Percentiles rank a stretch among this genome's conserved stretches.
Evolutionary conservation across 2,888 invertebrate genomes (phyloP).

Genomic region (Ophonus ardosiacus): DNA sequence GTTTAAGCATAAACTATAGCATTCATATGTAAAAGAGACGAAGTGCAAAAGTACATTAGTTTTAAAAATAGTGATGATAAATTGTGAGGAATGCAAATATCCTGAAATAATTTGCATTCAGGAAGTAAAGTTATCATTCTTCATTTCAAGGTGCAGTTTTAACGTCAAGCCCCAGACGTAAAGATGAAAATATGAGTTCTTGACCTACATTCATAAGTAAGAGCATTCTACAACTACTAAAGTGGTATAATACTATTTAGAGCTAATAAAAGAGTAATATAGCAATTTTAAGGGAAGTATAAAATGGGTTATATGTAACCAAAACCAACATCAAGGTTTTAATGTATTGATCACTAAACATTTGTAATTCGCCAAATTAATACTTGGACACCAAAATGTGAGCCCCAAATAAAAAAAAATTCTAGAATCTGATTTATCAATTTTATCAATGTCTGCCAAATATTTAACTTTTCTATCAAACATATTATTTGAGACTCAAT

Average conservation of each 20-base stretch:
- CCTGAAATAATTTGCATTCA: slow-evolving; percentile 12
- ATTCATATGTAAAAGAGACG: background rate
- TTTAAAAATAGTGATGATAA: background rate
- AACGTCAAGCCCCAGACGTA: slow-evolving; percentile 1
- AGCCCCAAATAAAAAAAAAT: too few relatives aligned
- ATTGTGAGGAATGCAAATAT: background rate
- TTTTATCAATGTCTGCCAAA: too few relatives aligned
- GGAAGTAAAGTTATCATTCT: slow-evolving; percentile 20
- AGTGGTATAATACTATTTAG: background rate
- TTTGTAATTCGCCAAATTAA: too few relatives aligned
- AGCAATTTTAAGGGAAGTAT: background rate
- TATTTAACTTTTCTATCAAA: too few relatives aligned
- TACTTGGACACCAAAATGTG: too few relatives aligned
- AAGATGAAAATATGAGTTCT: slow-evolving; percentile 5
- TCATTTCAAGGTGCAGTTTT: slow-evolving; percentile 13
- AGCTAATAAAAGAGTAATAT: slow-evolving; percentile 16
- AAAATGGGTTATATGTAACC: background rate
- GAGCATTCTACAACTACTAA: background rate
- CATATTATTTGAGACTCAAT: too few relatives aligned
- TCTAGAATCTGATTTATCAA: too few relatives aligned
- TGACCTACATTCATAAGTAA: slow-evolving; percentile 25
- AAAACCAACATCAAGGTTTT: background rate
- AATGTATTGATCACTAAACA: too few relatives aligned
- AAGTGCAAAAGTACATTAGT: background rate
- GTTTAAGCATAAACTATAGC: background rate